Evolutionary conservation across 2,113 vertebrate species (phyloP).

Genomic region (Odocoileus hemionus): DNA sequence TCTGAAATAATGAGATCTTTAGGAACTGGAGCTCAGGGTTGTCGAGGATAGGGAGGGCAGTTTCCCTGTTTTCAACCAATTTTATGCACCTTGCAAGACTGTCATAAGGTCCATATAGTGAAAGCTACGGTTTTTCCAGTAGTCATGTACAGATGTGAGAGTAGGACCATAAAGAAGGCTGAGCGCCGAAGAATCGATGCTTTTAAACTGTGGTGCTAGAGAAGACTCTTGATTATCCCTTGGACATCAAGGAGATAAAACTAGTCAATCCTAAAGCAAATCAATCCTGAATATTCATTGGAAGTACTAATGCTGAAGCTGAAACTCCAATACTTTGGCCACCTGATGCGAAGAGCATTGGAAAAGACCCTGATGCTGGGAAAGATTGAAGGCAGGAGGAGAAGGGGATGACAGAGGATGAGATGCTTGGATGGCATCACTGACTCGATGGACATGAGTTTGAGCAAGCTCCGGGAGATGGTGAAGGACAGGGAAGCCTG

Average conservation of each 20-base stretch:
- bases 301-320: background rate
- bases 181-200: background rate
- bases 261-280: background rate
- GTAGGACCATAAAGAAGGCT: background rate
- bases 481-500: background rate
- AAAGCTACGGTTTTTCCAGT: background rate
- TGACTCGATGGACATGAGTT: background rate
- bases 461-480: background rate
- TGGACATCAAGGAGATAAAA: background rate
- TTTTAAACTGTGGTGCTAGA: background rate
- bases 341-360: background rate
- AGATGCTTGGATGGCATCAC: background rate
- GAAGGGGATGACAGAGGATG: background rate
- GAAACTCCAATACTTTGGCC: background rate
- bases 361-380: background rate
- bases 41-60: background rate
- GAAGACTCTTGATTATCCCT: background rate
- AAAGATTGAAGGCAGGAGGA: background rate
- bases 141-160: background rate
- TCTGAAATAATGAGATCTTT: background rate
- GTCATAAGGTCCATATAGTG: background rate
- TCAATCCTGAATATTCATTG: background rate
- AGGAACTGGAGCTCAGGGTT: background rate
- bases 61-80: background rate
- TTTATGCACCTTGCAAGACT: background rate